These are phyloP conservation scores for Pseudorectes ferrugineus DNA, from an alignment of 2,113 vertebrate species.

Conservation along the genomic window DNA sequence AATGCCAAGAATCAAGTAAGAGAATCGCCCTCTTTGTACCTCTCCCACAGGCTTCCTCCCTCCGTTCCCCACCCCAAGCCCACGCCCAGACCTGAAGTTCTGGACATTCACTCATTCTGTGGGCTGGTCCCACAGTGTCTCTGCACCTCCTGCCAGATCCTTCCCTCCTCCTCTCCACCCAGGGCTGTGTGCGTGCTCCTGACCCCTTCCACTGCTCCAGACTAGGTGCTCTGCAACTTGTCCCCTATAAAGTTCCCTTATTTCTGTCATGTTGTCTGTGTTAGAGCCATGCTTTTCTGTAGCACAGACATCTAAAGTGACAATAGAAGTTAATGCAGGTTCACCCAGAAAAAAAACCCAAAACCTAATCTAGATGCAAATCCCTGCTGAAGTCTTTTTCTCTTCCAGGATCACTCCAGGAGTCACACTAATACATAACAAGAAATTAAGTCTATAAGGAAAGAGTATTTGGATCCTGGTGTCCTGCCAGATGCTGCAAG, in stretches of 20 bases:
- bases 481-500: background rate
- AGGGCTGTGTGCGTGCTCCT: accelerated
- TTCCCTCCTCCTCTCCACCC: background rate
- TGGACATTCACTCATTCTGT: background rate
- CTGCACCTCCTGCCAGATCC: background rate
- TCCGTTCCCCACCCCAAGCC: background rate
- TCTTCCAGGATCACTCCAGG: background rate
- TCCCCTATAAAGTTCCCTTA: background rate
- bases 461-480: background rate
- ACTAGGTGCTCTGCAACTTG: background rate
- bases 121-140: background rate
- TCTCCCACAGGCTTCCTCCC: background rate
- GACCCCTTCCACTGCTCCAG: background rate
- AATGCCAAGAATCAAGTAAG: background rate
- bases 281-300: background rate
- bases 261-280: background rate
- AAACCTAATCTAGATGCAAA: background rate
- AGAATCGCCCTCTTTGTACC: background rate
- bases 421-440: background rate
- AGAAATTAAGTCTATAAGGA: background rate
- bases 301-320: background rate
- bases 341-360: background rate
- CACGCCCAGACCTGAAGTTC: background rate
- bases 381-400: background rate
- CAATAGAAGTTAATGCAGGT: background rate